These are phyloP conservation scores for Scaptomyza flava DNA, from an alignment of 2,888 invertebrate species.

Conservation along the genomic window DNA sequence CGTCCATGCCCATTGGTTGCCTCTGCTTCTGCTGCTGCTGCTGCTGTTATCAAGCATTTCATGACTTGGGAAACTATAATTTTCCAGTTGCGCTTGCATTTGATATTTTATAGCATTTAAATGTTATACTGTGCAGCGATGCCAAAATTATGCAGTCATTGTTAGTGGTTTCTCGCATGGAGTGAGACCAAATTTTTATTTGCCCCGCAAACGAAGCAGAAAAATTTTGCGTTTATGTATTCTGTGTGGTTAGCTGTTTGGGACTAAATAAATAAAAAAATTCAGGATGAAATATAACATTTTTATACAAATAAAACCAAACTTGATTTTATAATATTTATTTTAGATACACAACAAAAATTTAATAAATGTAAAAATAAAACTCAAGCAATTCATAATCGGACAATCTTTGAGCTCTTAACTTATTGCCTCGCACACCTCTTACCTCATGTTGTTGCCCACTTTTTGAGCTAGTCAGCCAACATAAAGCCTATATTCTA, in stretches of 20 bases:
- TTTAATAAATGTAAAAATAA: neutral
- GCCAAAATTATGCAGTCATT: slow-evolving; percentile 15
- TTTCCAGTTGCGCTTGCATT: slow-evolving; percentile 26
- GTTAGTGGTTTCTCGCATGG: neutral
- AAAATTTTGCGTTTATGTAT: slow-evolving; percentile 3
- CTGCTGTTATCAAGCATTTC: slow-evolving; percentile 43
- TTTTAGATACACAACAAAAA: neutral
- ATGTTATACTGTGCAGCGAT: neutral
- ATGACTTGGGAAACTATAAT: slow-evolving; percentile 31
- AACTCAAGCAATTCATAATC: neutral
- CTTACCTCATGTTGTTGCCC: neutral
- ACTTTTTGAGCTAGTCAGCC: slow-evolving; percentile 29
- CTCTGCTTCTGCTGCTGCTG: neutral
- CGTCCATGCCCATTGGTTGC: neutral
- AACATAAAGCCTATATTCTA: slow-evolving; percentile 36
- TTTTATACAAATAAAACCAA: neutral
- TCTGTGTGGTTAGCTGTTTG: slow-evolving; percentile 1
- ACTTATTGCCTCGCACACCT: neutral
- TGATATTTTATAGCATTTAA: slow-evolving; percentile 21
- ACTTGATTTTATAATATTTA: neutral
- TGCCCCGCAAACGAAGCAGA: slow-evolving; percentile 8
- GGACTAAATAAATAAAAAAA: slow-evolving; percentile 2
- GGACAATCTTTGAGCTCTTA: neutral
- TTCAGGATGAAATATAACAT: neutral
- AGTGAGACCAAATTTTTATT: slow-evolving; percentile 4